Conservation (phyloP, 2,113 vertebrate genomes). For the Pithys albifrons region DNA sequence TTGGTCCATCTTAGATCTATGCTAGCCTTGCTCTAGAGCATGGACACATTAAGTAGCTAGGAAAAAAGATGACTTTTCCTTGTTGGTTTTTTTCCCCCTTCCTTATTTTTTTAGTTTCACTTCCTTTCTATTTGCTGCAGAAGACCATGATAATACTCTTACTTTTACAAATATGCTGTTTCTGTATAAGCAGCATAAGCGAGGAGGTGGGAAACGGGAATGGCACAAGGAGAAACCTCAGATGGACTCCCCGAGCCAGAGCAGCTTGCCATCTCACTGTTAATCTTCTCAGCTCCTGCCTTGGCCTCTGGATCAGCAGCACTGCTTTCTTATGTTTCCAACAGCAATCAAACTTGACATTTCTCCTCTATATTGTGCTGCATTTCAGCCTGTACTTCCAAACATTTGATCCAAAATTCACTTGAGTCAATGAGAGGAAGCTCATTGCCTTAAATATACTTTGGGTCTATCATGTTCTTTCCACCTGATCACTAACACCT, state of each 20-base stretch:
- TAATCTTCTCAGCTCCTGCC: slow-evolving; percentile 36
- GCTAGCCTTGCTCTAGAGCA: background rate
- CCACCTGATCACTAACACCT: background rate
- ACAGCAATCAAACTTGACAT: slow-evolving; percentile 17
- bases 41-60: background rate
- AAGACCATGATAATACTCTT: background rate
- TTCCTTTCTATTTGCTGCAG: background rate
- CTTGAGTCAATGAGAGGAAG: background rate
- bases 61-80: background rate
- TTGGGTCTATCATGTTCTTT: background rate
- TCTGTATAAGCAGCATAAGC: accelerated
- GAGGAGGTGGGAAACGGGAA: background rate
- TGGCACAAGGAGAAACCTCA: background rate
- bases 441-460: background rate
- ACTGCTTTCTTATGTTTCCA: slow-evolving; percentile 28
- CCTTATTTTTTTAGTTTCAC: background rate
- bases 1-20: background rate
- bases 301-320: background rate
- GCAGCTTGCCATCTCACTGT: background rate
- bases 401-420: background rate
- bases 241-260: background rate
- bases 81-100: background rate
- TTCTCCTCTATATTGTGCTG: background rate
- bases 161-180: background rate
- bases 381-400: background rate